Evolutionary conservation across 2,888 invertebrate genomes (phyloP).

Genomic region (Tinea semifulvella): DNA sequence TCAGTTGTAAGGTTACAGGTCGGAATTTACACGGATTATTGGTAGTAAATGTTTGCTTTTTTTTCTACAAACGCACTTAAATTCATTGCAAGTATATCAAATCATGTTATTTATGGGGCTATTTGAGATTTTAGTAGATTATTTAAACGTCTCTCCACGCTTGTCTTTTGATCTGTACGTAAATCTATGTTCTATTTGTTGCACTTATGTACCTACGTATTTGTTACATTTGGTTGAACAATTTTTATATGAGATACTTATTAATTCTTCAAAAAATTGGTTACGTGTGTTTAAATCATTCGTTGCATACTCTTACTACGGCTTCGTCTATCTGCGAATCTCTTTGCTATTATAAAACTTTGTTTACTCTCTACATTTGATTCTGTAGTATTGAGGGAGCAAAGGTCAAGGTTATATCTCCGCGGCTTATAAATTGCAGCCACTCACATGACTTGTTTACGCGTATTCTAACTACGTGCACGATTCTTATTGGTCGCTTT

Average conservation of each 20-base stretch:
- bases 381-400: neutral
- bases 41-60: constrained; percentile 1
- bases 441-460: constrained; percentile 47
- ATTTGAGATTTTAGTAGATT: too few relatives aligned
- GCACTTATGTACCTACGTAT: too few relatives aligned
- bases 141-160: too few relatives aligned
- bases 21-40: constrained; percentile 2
- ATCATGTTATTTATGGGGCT: too few relatives aligned
- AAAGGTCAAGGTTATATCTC: constrained; percentile 48
- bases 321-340: neutral
- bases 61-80: constrained; percentile 5
- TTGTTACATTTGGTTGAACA: too few relatives aligned
- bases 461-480: constrained; percentile 31
- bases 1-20: neutral
- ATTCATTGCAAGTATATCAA: too few relatives aligned
- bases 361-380: constrained; percentile 3
- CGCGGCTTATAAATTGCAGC: constrained; percentile 24
- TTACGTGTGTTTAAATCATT: neutral
- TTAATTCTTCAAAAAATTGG: neutral
- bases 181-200: too few relatives aligned
- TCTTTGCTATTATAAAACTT: constrained; percentile 6
- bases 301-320: neutral
- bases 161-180: too few relatives aligned
- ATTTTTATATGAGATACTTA: neutral
- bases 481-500: constrained; percentile 39